Conservation (phyloP, 2,888 invertebrate genomes). For the Liopterus haemorrhoidalis region DNA sequence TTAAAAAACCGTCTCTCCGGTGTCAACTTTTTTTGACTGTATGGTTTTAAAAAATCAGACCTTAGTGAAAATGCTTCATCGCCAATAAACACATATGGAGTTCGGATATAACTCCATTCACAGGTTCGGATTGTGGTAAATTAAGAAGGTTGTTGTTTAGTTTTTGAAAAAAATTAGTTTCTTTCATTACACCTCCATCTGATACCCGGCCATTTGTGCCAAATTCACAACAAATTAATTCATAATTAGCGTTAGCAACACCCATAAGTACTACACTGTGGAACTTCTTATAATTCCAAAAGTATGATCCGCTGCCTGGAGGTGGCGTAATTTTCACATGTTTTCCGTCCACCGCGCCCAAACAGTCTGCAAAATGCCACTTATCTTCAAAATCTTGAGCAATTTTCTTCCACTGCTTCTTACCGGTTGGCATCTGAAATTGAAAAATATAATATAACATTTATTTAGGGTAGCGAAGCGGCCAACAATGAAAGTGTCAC, state of each 20-base stretch:
- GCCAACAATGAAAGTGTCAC: too few species aligned
- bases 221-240: conserved; percentile 26
- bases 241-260: conserved; percentile 26
- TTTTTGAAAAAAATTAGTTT: conserved; percentile 24
- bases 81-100: conserved; percentile 25
- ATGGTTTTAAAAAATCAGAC: conserved; percentile 24
- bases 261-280: conserved; percentile 28
- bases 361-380: too few species aligned
- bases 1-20: conserved; percentile 20
- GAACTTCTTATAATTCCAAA: conserved; percentile 26
- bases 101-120: too few species aligned
- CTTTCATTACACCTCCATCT: conserved; percentile 28
- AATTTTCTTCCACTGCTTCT: conserved; percentile 19
- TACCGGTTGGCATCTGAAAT: conserved; percentile 17
- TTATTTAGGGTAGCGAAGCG: too few species aligned
- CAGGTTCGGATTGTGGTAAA: too few species aligned
- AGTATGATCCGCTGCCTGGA: conserved; percentile 23
- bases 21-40: conserved; percentile 14
- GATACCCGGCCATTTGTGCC: conserved; percentile 28
- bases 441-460: too few species aligned
- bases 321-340: conserved; percentile 25
- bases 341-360: conserved; percentile 26
- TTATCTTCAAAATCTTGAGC: conserved; percentile 21
- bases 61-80: conserved; percentile 25
- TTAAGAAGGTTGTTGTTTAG: conserved; percentile 9